A percentile compares a stretch with the other conserved stretches of the same genome.
phyloP scores from a whole-genome alignment of 64 coral and sea anemone species.

The Stichodactyla helianthus region DNA sequence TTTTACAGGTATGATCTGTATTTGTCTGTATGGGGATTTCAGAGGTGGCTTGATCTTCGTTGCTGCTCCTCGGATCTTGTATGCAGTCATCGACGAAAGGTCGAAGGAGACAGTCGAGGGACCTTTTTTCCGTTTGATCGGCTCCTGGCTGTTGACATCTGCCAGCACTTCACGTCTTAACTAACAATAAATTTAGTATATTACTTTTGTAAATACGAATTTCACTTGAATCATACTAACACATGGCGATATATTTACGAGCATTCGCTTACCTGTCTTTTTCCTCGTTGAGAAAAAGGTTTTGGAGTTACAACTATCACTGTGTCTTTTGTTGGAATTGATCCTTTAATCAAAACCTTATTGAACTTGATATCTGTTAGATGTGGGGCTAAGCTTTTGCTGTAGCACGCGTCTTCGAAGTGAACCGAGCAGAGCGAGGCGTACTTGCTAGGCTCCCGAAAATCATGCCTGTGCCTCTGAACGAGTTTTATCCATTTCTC shows the following conservation, averaged over 20 bases:
- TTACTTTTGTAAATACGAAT: no score
- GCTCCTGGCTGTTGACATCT: no score
- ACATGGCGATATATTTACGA: no score
- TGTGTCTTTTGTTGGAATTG: conserved; percentile 29
- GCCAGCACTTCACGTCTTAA: neutral
- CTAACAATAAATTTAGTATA: neutral
- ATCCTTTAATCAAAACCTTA: conserved; percentile 7
- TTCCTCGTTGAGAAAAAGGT: conserved; percentile 26
- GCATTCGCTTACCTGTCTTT: conserved; percentile 6
- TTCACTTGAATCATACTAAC: conserved; percentile 2
- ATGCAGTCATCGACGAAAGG: no score
- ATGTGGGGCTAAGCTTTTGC: conserved; percentile 8
- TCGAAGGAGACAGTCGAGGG: no score
- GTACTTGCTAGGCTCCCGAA: conserved; percentile 14
- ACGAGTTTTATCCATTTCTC: conserved; percentile 34
- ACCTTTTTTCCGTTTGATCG: no score
- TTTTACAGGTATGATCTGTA: neutral
- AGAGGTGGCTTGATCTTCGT: neutral
- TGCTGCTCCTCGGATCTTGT: neutral
- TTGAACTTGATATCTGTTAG: conserved; percentile 13
- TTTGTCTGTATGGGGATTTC: no score
- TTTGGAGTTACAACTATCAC: neutral
- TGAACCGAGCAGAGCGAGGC: conserved; percentile 42
- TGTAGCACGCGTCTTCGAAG: conserved; percentile 38
- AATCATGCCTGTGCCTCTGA: conserved; percentile 21